A percentile compares a stretch with the other conserved stretches of the same genome.
Conservation (phyloP, 2,888 invertebrate genomes). For the Drosophila fulvimacula region DNA sequence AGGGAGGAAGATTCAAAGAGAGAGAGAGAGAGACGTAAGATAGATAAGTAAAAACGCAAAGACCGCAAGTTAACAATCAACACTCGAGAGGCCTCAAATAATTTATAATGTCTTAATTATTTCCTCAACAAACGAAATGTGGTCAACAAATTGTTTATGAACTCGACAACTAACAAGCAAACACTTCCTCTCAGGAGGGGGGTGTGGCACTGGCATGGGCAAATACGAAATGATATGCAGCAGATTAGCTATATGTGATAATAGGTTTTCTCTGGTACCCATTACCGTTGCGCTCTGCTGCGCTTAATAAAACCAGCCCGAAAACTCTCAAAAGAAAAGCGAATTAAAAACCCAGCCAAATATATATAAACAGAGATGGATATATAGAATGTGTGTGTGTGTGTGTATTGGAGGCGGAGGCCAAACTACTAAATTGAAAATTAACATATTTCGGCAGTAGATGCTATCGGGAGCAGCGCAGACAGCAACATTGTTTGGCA, state of each 20-base stretch:
- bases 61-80: conserved; percentile 56
- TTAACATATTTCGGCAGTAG: conserved; percentile 80
- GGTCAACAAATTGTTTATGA: conserved; percentile 78
- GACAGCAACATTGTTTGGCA: conserved; percentile 67
- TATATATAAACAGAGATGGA: conserved; percentile 39
- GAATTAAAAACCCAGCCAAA: conserved; percentile 34
- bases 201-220: not conserved
- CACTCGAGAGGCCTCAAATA: conserved; percentile 60
- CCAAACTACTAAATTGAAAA: conserved; percentile 78
- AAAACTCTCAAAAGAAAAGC: conserved; percentile 52
- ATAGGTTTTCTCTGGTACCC: conserved; percentile 56
- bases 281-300: conserved; percentile 68
- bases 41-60: conserved; percentile 14
- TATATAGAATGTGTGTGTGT: conserved; percentile 36
- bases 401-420: conserved; percentile 26
- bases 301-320: conserved; percentile 59
- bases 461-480: conserved; percentile 64
- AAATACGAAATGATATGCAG: conserved; percentile 69
- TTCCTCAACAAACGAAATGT: conserved; percentile 47
- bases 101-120: conserved; percentile 81
- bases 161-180: conserved; percentile 67
- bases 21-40: conserved; percentile 1
- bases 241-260: conserved; percentile 76
- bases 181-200: conserved; percentile 62
- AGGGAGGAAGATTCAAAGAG: conserved; percentile 1